Evolutionary conservation across 2,113 vertebrate species (phyloP), one percentile per base, ranked within the genome.

Genomic region (Podilymbus podiceps): DNA sequence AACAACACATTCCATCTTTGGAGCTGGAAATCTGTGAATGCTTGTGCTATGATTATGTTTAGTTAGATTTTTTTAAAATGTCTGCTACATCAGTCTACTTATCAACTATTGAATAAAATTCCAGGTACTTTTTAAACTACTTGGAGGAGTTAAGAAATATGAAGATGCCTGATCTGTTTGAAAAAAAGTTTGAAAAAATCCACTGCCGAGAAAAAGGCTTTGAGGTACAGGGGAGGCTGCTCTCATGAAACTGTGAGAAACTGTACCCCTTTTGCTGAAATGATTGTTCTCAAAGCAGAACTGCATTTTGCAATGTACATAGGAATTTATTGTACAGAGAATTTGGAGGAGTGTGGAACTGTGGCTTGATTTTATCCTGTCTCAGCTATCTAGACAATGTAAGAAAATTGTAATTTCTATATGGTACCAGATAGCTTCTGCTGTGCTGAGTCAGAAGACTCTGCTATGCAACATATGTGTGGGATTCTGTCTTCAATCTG

Each of bases 361-460:
- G n/a, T 67, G 30, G 5, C 8, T 89, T 90, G 64, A 67, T 95
- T 93, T 96, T 82, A 44, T 66, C 22, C 20, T 64, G 30, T 72
- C 69, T 95, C 75, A 79, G 16, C 8, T 92, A 84, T 64, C 52
- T 78, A 95, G 83, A 83, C 47, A 90, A 93, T n/a, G 49, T 75
- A 90, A 87, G 60, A 93, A 94, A 89, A 93, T 72, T 68, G 30
- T 75, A 18, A 89, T 92, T 97, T 92, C 80, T 93, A 24, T 75
- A 28, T 49, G 76, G 16, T 87, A 63, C 71, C 47, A 77, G 63
- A 79, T 83, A 86, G 66, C 58, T 97, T 64, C 73, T 84, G 56
- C 80, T 75, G 35, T 96, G 96, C 95, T 96, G 93, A 97, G 88
- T 97, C 93, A 93, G 95, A 94, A 96, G 78, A 90, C 75, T 85